Percentiles rank a stretch among this genome's conserved stretches.
Evolutionary conservation across 2,888 invertebrate genomes (phyloP).

Genomic region (Aphodius granarius): DNA sequence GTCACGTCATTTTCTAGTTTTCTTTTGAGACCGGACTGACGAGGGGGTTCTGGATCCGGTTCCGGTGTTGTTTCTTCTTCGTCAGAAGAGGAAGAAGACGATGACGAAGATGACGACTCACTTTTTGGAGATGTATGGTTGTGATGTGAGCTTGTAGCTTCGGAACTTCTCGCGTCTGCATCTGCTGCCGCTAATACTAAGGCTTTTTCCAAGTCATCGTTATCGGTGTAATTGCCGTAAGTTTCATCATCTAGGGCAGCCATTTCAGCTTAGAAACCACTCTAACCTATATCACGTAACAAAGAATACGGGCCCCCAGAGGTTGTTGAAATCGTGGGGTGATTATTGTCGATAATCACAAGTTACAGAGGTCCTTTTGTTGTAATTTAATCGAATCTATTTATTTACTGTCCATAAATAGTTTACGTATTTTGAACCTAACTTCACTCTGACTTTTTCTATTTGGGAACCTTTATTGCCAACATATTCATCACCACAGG

Average conservation of each 20-base stretch:
- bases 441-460: background rate
- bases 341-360: background rate
- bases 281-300: background rate
- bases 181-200: slow-evolving; percentile 50
- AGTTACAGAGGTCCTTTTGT: background rate
- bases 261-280: slow-evolving; percentile 9
- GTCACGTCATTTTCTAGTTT: background rate
- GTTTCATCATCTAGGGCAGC: slow-evolving; percentile 17
- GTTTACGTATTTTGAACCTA: background rate
- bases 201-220: slow-evolving; percentile 48
- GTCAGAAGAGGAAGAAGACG: background rate
- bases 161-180: slow-evolving; percentile 47
- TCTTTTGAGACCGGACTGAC: background rate
- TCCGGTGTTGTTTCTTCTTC: slow-evolving; percentile 8
- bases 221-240: slow-evolving; percentile 2
- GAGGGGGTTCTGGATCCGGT: background rate
- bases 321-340: background rate
- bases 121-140: slow-evolving; percentile 29
- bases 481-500: background rate
- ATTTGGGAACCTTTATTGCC: background rate
- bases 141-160: slow-evolving; percentile 10
- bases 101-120: slow-evolving; percentile 13
- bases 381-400: background rate
- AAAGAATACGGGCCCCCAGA: background rate
- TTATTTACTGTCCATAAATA: background rate